These are phyloP conservation scores for Protosalanx chinensis DNA, from an alignment of 2,797 vertebrate species.

Conservation along the genomic window DNA sequence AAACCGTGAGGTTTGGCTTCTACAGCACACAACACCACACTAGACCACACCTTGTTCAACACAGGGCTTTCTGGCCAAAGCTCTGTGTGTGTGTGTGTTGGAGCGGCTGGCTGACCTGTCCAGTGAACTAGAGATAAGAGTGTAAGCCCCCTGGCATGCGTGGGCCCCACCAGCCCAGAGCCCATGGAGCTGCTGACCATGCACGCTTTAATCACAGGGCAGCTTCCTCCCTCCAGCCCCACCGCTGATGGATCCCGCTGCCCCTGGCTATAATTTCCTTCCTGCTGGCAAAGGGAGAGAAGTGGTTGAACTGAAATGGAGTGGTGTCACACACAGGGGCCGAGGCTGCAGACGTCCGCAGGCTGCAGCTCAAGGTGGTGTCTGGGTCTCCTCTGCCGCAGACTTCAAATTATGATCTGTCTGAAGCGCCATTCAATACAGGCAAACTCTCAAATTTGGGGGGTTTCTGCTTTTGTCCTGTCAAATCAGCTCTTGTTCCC, in stretches of 20 bases:
- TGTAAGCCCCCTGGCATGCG: conserved; percentile 55
- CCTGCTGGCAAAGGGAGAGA: conserved; percentile 61
- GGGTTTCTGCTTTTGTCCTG: background rate
- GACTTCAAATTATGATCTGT: background rate
- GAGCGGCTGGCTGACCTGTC: conserved; percentile 49
- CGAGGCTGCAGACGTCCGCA: conserved; percentile 20
- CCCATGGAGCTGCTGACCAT: conserved; percentile 55
- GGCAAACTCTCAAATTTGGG: too few relatives aligned
- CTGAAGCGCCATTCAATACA: too few relatives aligned
- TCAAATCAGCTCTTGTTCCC: background rate
- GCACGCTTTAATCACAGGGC: conserved; percentile 65
- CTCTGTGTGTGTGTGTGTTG: conserved; percentile 26
- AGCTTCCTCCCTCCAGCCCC: conserved; percentile 55
- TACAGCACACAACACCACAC: conserved; percentile 11
- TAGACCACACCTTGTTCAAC: background rate
- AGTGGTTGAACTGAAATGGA: conserved; percentile 63
- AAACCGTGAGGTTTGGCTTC: conserved; percentile 14
- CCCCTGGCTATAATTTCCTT: conserved; percentile 66
- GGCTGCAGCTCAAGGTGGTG: conserved; percentile 35
- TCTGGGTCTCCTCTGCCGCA: conserved; percentile 36
- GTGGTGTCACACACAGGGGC: conserved; percentile 54
- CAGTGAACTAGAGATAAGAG: conserved; percentile 51
- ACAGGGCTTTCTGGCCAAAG: conserved; percentile 12
- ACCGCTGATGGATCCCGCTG: conserved; percentile 55
- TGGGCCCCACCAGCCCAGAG: conserved; percentile 40